phyloP scores from a whole-genome alignment of 2,888 invertebrate species.

The Tetanocera ferruginea region DNA sequence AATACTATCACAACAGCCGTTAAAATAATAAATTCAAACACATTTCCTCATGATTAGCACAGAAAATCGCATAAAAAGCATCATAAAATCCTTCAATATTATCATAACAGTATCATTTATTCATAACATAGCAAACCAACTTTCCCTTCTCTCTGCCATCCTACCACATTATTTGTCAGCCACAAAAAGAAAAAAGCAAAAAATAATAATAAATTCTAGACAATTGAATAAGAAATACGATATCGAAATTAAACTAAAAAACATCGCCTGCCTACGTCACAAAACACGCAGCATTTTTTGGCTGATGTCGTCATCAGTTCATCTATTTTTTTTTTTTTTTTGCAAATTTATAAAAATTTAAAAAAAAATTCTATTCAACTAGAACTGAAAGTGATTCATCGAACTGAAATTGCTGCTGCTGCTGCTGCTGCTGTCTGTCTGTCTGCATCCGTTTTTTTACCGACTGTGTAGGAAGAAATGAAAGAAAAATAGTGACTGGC shows the following conservation, averaged over 20 bases:
- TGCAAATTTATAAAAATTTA: not conserved
- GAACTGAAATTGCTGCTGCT: not conserved
- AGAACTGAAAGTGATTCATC: slow-evolving; percentile 14
- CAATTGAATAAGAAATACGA: not conserved
- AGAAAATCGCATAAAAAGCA: not conserved
- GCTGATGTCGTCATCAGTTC: slow-evolving; percentile 18
- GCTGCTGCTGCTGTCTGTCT: not conserved
- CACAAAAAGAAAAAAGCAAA: not conserved
- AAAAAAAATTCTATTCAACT: not conserved
- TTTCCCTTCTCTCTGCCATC: not conserved
- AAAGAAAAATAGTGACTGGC: not conserved
- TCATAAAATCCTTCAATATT: slow-evolving; percentile 10
- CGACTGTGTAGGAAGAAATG: not conserved
- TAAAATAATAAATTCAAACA: slow-evolving; percentile 16
- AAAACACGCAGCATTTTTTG: not conserved
- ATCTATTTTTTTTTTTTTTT: slow-evolving; percentile 1
- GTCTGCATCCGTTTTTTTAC: not conserved
- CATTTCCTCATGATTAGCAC: slow-evolving; percentile 25
- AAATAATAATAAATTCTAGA: not conserved
- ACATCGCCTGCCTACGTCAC: slow-evolving; percentile 14
- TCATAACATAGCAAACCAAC: not conserved
- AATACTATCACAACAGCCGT: not conserved
- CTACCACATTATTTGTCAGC: slow-evolving; percentile 33
- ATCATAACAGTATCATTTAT: not conserved
- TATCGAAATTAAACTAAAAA: not conserved